Evolutionary conservation across 2,888 invertebrate genomes (phyloP), one percentile per base, ranked within the genome.

Genomic region (Sesamia inferens): DNA sequence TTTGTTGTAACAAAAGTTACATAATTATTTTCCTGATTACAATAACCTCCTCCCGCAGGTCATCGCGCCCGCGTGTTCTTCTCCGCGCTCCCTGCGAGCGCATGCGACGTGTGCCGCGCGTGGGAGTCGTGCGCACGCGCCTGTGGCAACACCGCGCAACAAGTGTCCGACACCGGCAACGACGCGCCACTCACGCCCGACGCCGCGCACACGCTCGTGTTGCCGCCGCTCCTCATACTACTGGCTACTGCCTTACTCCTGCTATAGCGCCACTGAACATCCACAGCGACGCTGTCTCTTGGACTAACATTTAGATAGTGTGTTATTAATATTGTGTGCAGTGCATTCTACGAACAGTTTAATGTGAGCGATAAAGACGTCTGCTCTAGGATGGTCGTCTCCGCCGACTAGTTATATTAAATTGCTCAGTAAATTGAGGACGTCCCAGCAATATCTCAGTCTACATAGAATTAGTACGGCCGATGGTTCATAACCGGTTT

Each of bases 51-150:
- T 0, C 0, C 42, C 5, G 0, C 24, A 98, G 98, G 98, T 87
- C 97, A 98, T 88, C 97, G 98, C 89, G 98, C 98, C 1, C 97
- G 98, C 84, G 97, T 98, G 85, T 99, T 99, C 94, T 99, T 98
- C 94, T 97, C 97, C 81, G 97, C 98, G 6, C 96, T 97, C 65
- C 94, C 96, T 77, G 97, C 98, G 54, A 97, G 97, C 2, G 95
- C 98, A 24, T 99, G 98, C 92, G 98, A 98, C 94, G 97, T 98
- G 88, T 99, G 99, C 90, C 98, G 98, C 86, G 90, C 88, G 83
- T 96, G 96, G 95, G 86, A 85, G 83, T 93, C 96, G 55, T 96
- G 96, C 85, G 90, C 90, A 22, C 91, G 92, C 79, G 95, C 94
- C 8, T 96, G 96, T 85, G 96, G 96, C 61, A 78, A 93, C 4